A percentile compares a stretch with the other conserved stretches of the same genome.
Conservation (phyloP, 2,888 invertebrate species). For the Protophormia terraenovae region DNA sequence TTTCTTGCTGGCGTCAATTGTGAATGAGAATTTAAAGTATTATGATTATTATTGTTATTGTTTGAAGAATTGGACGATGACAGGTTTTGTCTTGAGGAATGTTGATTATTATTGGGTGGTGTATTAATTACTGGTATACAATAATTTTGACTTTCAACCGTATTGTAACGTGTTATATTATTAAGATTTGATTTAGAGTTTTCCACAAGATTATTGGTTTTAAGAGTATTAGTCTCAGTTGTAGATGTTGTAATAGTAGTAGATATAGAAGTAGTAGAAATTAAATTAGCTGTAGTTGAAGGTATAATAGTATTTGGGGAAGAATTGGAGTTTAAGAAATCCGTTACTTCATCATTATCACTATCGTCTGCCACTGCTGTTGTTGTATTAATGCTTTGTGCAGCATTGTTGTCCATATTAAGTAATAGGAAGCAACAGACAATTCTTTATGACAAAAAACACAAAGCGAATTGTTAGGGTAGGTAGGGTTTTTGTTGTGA, state of each 20-base stretch:
- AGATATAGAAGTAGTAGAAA: background rate
- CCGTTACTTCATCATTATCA: conserved; percentile 81
- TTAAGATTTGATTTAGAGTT: background rate
- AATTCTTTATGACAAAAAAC: background rate
- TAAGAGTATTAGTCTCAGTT: background rate
- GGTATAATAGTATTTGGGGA: conserved; percentile 59
- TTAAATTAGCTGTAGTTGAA: background rate
- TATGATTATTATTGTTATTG: conserved; percentile 71
- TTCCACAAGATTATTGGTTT: background rate
- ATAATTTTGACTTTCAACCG: conserved; percentile 75
- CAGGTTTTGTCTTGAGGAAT: background rate
- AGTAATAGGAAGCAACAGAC: background rate
- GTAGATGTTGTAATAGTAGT: background rate
- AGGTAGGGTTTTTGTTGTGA: too few species aligned
- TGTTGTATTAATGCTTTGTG: conserved; percentile 59
- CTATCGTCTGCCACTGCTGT: conserved; percentile 78
- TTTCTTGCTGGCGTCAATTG: conserved; percentile 47
- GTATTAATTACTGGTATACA: conserved; percentile 79
- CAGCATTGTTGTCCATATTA: conserved; percentile 72
- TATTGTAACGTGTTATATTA: conserved; percentile 17
- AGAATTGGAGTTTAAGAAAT: conserved; percentile 79
- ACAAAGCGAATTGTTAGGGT: background rate
- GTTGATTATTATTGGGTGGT: conserved; percentile 50
- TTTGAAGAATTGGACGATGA: background rate
- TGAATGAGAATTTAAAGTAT: conserved; percentile 7